Evolutionary conservation across 2,113 vertebrate genomes (phyloP), one percentile per base, ranked within the genome.

Genomic region (Centrocercus urophasianus): DNA sequence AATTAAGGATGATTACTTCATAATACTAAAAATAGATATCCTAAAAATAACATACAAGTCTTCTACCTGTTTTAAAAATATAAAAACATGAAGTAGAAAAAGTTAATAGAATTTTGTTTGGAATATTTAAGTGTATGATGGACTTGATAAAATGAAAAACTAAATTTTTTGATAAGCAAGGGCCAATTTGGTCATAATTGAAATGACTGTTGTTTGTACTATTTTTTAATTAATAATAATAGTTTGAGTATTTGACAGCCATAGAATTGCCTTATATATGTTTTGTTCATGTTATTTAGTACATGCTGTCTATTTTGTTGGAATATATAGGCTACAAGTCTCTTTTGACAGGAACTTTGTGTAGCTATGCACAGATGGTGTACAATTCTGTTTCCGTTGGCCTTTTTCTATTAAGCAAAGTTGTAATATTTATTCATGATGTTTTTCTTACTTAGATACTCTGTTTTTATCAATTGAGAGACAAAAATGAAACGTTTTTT

Each of bases 131-230:
- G 8, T 75, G 28, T 45, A 36, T 56, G 48, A 79, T 73, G 20
- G 10, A 84, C 90, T 78, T 84, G n/a, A 57, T 79, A 75, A 0
- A 25, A 48, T 27, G 48, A 43, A 52, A 88, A 75, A 60, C 2
- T 16, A 87, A 59, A 73, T 20, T 63, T 27, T 73, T 87, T 48
- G 57, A 61, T 89, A 91, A 93, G 52, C 32, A 88, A 88, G 80
- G 60, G 34, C 40, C 81, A 47, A 43, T 85, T 67, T 88, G 28
- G 60, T 52, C 13, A 1, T 81, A 92, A 74, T 57, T 75, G 77
- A 71, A 82, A 34, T 43, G 56, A 24, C 54, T 19, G 7, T 82
- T 94, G 66, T 81, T 91, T 90, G 15, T 60, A 56, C 21, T 89
- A 6, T 52, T 20, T 71, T 88, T 76, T 81, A 28, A 28, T 52